These are phyloP conservation scores for Syngnathus scovelli DNA, from an alignment of 2,113 vertebrate species.

Conservation along the genomic window DNA sequence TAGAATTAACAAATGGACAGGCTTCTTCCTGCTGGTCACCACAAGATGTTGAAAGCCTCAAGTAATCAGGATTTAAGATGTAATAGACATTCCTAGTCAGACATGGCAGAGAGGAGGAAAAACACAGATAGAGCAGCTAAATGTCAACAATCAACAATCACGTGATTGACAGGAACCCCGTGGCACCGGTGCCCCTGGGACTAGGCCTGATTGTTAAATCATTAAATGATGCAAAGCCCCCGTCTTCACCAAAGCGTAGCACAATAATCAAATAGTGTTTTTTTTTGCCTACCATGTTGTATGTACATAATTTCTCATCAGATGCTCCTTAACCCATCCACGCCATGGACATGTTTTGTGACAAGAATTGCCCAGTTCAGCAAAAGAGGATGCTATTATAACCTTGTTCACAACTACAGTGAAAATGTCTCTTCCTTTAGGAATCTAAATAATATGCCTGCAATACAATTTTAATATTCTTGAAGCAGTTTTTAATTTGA, in stretches of 20 bases:
- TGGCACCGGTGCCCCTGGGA: conserved; percentile 34
- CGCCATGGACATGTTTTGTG: background rate
- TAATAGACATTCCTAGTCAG: background rate
- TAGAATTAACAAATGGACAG: background rate
- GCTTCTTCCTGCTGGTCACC: background rate
- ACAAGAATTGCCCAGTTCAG: background rate
- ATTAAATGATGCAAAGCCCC: background rate
- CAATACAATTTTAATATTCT: background rate
- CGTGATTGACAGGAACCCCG: conserved; percentile 51
- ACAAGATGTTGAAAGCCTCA: background rate
- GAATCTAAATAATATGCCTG: background rate
- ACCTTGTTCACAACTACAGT: background rate
- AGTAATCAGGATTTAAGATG: background rate
- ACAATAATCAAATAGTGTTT: background rate
- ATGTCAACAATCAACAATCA: conserved; percentile 52
- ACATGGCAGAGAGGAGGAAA: background rate
- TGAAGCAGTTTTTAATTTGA: background rate
- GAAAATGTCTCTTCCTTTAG: background rate
- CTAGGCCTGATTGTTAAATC: conserved; percentile 24
- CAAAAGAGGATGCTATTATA: background rate
- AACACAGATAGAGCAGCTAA: conserved; percentile 25
- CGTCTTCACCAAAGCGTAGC: background rate
- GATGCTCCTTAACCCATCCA: background rate
- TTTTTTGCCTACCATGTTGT: background rate
- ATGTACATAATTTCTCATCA: background rate